phyloP scores from a whole-genome alignment of 2,797 vertebrate species.

The Clamator glandarius region DNA sequence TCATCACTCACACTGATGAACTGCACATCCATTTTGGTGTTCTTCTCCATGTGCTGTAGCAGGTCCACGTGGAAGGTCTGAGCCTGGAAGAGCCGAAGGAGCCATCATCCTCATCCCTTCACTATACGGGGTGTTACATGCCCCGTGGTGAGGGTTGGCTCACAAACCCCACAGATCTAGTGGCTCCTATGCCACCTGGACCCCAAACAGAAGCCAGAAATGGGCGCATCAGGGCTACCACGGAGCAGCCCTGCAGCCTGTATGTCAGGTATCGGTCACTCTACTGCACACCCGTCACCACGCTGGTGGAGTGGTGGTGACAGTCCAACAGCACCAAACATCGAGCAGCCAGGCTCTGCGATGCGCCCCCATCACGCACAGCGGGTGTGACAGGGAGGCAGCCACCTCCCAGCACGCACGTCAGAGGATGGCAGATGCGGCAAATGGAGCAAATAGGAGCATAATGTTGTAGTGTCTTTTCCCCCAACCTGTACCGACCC shows the following conservation, averaged over 20 bases:
- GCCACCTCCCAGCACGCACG: neutral
- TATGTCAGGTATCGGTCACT: neutral
- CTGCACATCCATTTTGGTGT: constrained; percentile 92
- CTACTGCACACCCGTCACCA: rapidly evolving
- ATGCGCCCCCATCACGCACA: neutral
- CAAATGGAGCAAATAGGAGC: neutral
- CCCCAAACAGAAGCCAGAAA: neutral
- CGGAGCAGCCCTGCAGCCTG: neutral
- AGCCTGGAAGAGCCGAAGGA: constrained; percentile 77
- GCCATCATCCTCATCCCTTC: neutral
- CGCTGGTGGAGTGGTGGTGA: rapidly evolving
- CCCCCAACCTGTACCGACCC: neutral
- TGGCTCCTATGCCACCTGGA: neutral
- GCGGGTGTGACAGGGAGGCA: neutral
- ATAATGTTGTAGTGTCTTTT: neutral
- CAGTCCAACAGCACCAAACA: neutral
- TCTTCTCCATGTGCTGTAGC: constrained; percentile 95
- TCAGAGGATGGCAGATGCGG: neutral
- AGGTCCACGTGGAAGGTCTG: constrained; percentile 92
- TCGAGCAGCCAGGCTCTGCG: neutral
- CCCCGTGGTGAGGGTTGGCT: neutral
- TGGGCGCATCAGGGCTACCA: neutral
- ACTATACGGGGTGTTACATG: neutral
- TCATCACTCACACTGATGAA: constrained; percentile 87
- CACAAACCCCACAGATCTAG: neutral